A percentile compares a stretch with the other conserved stretches of the same genome.
Evolutionary conservation across 1,140 invertebrate species (phyloP).

Genomic region (Caerostris darwini): DNA sequence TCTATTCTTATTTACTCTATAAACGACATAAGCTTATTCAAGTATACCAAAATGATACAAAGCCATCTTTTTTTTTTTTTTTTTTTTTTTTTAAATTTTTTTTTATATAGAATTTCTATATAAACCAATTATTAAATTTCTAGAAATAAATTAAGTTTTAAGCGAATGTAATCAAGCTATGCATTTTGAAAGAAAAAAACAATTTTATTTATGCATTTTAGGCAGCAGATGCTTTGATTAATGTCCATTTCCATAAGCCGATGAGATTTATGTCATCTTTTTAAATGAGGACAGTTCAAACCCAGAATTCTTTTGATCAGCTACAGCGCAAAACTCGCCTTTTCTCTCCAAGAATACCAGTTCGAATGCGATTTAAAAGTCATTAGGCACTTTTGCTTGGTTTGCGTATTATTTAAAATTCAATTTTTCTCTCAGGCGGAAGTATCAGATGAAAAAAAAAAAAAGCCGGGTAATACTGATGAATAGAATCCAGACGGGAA

Average conservation of each 20-base stretch:
- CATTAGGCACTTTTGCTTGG: conserved; percentile 56
- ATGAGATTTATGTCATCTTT: background rate
- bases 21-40: too few relatives aligned
- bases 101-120: too few relatives aligned
- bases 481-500: conserved; percentile 34
- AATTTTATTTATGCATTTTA: background rate
- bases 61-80: too few relatives aligned
- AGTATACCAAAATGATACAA: too few relatives aligned
- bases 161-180: too few relatives aligned
- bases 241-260: background rate
- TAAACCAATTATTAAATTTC: too few relatives aligned
- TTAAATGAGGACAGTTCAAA: background rate
- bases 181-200: background rate
- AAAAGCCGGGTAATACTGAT: conserved; percentile 24
- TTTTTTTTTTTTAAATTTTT: too few relatives aligned
- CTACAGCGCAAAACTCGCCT: background rate
- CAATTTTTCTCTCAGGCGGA: conserved; percentile 41
- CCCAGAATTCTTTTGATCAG: conserved; percentile 8
- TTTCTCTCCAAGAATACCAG: conserved; percentile 1
- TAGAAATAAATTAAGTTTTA: too few relatives aligned
- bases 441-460: background rate
- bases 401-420: conserved; percentile 61
- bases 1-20: too few relatives aligned
- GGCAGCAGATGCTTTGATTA: conserved; percentile 11
- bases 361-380: conserved; percentile 63